These are phyloP conservation scores for Anarhynchus alexandrinus DNA, from an alignment of 2,113 vertebrate genomes.

Conservation along the genomic window DNA sequence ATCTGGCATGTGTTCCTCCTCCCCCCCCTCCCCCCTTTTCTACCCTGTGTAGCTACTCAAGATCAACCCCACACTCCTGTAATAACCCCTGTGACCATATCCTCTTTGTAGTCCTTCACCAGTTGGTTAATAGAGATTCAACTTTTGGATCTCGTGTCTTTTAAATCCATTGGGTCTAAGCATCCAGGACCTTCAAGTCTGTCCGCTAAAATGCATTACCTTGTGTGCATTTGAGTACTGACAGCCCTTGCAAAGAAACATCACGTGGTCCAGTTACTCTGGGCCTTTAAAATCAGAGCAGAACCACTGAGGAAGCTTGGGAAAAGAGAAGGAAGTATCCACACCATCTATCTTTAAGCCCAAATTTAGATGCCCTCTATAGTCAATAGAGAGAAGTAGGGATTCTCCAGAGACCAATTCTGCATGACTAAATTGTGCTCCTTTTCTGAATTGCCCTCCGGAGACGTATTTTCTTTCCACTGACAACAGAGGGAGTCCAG, in stretches of 20 bases:
- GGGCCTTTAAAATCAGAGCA: background rate
- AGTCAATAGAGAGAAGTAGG: background rate
- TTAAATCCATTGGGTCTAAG: background rate
- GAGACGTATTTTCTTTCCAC: background rate
- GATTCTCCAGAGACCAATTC: background rate
- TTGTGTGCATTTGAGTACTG: background rate
- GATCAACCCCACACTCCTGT: background rate
- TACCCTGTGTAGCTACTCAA: background rate
- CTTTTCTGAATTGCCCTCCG: background rate
- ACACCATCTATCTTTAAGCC: background rate
- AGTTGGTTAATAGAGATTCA: background rate
- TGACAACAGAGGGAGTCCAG: background rate
- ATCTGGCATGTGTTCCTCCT: background rate
- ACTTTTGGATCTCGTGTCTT: background rate
- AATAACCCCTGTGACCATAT: background rate
- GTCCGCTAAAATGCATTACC: background rate
- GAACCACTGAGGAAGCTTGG: background rate
- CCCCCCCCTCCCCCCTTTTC: background rate
- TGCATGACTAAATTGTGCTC: background rate
- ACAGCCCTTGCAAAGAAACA: background rate
- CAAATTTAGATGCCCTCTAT: background rate
- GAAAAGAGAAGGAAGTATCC: background rate
- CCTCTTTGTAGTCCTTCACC: background rate
- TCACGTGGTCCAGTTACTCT: background rate
- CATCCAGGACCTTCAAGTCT: background rate